Evolutionary conservation across 1,140 invertebrate genomes (phyloP), one percentile per base, ranked within the genome.

Genomic region (Sycophila sp.): DNA sequence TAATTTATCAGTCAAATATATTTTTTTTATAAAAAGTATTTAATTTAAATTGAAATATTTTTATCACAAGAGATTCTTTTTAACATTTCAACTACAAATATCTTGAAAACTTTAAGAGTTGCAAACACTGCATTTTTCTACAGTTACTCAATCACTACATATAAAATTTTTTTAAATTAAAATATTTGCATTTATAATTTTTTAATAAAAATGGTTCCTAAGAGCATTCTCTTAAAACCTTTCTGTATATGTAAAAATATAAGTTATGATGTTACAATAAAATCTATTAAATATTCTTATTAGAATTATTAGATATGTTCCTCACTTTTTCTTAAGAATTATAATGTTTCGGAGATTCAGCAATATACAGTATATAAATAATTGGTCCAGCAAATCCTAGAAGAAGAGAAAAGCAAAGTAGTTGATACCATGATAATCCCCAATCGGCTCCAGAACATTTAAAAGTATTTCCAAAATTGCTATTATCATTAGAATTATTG

Each of bases 401-500:
- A 11, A 86, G 38, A 10, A 87, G 42, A 6, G 84, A 82, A 69
- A 83, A 80, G 11, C 80, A 75, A 2, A 87, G 69, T 3, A 87
- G 53, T 8, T 85, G 84, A 53, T 71, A 76, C 82, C 83, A 86
- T 4, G 83, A 84, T 8, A 87, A 58, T 11, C 83, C 85, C 80
- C 86, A 86, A 58, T 87, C 84, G 13, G 85, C 83, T 11, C 85
- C 84, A 13, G 80, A 86, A 75, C 86, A 86, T 40, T 77, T 81
- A 47, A 83, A 83, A 42, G 76, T 78, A 55, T 82, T 76, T 67
- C 74, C 78, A 56, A 77, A 45, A 60, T 75, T 72, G 19, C 66
- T 17, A 26, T 72, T 53, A 30, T 73, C 15, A 53, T 70, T 74
- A 40, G 34, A 59, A 5, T 77, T 72, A 42, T 47, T 72, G 53